These are phyloP conservation scores for Vidua chalybeata DNA, from an alignment of 2,113 vertebrate genomes.

Conservation along the genomic window DNA sequence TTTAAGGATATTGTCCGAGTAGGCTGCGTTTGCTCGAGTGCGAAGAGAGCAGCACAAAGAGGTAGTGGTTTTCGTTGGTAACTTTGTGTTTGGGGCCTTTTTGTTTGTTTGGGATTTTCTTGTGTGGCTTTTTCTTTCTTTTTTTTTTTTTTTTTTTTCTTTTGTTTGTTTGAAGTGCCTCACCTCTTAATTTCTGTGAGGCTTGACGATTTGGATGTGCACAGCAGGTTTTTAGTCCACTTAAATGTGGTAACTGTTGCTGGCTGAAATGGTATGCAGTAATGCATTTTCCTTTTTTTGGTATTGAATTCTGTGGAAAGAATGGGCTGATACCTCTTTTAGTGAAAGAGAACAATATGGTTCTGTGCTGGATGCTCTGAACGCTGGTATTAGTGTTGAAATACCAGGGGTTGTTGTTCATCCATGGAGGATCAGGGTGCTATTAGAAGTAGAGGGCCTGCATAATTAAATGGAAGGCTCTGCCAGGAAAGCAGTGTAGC, in stretches of 20 bases:
- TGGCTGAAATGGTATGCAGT: not conserved
- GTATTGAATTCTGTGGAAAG: not conserved
- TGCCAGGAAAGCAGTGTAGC: not conserved
- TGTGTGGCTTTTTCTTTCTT: not conserved
- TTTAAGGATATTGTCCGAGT: not conserved
- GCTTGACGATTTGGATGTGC: not conserved
- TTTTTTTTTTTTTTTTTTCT: no score
- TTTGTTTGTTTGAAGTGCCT: not conserved
- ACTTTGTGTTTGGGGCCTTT: not conserved
- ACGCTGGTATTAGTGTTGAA: not conserved
- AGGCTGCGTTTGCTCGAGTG: not conserved
- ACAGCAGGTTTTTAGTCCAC: not conserved
- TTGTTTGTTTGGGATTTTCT: not conserved
- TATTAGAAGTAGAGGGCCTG: not conserved
- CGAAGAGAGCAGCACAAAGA: constrained; percentile 13
- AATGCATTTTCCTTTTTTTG: not conserved
- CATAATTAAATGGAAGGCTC: not conserved
- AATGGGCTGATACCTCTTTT: not conserved
- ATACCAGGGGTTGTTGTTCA: not conserved
- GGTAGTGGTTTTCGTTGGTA: not conserved
- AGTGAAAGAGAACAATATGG: not conserved
- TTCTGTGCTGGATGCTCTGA: not conserved
- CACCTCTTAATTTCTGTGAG: not conserved
- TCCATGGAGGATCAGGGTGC: not conserved
- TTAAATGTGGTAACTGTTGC: not conserved